Conservation (phyloP, 2,113 vertebrate genomes). For the Haemorhous mexicanus region DNA sequence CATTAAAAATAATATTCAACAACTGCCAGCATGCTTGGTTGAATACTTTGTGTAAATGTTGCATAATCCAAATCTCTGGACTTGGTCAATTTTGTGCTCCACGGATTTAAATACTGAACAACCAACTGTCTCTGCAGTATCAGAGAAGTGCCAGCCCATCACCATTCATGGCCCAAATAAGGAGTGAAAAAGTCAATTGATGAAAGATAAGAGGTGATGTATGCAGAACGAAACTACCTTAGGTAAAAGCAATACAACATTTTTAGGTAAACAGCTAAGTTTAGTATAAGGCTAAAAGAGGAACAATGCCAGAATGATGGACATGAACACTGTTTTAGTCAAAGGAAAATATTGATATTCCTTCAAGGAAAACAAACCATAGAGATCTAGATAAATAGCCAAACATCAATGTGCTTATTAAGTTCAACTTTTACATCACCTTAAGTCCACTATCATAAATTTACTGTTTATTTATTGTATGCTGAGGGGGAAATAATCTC, state of each 20-base stretch:
- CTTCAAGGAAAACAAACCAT: neutral
- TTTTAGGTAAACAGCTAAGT: neutral
- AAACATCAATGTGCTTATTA: neutral
- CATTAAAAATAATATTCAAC: neutral
- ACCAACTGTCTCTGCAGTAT: neutral
- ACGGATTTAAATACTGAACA: neutral
- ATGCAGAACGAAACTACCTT: neutral
- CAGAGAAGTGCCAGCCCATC: neutral
- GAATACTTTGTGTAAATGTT: neutral
- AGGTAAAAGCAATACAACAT: neutral
- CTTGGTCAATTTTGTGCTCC: neutral
- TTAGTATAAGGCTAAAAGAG: neutral
- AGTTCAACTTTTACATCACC: neutral
- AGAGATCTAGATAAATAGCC: neutral
- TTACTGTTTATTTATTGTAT: neutral
- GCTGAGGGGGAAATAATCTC: neutral
- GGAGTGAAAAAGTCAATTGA: neutral
- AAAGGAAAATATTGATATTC: neutral
- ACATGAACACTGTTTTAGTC: neutral
- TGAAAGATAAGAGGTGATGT: neutral
- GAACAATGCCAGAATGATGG: neutral
- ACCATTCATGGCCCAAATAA: neutral
- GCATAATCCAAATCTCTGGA: neutral
- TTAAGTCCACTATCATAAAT: neutral
- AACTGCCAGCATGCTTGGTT: neutral